Percentiles rank a stretch among this genome's conserved stretches.
phyloP scores from a whole-genome alignment of 2,888 invertebrate species.

The Stratiomys singularior region DNA sequence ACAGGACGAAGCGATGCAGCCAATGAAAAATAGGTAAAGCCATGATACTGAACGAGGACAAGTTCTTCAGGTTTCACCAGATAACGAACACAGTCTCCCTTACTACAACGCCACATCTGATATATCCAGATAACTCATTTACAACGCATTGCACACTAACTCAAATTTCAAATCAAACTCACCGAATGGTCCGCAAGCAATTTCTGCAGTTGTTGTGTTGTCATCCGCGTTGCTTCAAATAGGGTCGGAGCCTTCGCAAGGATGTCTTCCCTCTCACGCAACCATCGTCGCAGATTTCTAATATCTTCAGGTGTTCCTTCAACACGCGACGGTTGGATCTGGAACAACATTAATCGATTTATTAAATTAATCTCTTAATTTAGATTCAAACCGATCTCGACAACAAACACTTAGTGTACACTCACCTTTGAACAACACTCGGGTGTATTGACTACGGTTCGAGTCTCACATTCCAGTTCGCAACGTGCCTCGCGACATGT shows the following conservation, averaged over 20 bases:
- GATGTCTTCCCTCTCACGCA: conserved; percentile 85
- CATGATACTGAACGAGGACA: no score
- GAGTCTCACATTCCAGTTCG: conserved; percentile 61
- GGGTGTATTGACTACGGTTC: conserved; percentile 56
- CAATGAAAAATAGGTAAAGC: no score
- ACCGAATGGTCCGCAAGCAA: conserved; percentile 88
- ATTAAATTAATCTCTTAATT: not conserved
- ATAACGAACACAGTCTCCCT: no score
- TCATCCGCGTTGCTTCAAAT: conserved; percentile 76
- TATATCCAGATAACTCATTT: no score
- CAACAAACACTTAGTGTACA: not conserved
- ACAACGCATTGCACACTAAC: no score
- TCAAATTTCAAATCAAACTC: conserved; percentile 64
- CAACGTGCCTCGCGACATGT: conserved; percentile 76
- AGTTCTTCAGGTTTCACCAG: no score
- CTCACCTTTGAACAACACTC: conserved; percentile 61
- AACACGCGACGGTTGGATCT: conserved; percentile 60
- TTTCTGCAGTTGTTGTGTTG: conserved; percentile 78
- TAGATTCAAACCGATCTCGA: no score
- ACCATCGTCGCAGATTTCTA: conserved; percentile 80
- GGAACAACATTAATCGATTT: conserved; percentile 25
- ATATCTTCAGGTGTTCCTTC: conserved; percentile 63
- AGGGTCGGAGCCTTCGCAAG: conserved; percentile 77
- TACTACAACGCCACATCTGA: no score
- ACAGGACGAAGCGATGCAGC: no score